These are phyloP conservation scores for Chymomyza procnemis DNA, from an alignment of 2,888 invertebrate genomes.

Conservation along the genomic window DNA sequence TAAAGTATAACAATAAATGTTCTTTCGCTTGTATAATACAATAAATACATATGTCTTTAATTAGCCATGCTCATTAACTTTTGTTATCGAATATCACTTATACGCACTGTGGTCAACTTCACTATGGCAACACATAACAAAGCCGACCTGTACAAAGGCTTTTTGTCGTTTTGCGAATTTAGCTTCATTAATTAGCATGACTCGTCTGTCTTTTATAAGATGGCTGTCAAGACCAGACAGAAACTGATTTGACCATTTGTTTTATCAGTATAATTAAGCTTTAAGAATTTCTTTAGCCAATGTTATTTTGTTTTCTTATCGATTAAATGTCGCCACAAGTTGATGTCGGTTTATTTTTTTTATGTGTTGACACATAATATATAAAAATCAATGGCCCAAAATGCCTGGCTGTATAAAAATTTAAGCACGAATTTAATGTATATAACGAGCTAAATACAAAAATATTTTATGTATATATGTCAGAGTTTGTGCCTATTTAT, in stretches of 20 bases:
- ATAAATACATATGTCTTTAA: background rate
- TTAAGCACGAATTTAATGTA: conserved; percentile 24
- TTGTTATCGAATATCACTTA: background rate
- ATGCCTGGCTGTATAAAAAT: conserved; percentile 8
- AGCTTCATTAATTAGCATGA: conserved; percentile 41
- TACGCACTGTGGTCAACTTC: background rate
- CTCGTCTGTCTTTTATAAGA: conserved; percentile 29
- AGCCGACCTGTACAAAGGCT: background rate
- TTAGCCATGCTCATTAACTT: background rate
- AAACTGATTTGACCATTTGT: conserved; percentile 27
- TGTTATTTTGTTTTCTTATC: background rate
- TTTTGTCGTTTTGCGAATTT: conserved; percentile 31
- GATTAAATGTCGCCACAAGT: background rate
- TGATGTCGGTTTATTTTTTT: background rate
- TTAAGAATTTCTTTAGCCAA: background rate
- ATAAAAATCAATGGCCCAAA: conserved; percentile 27
- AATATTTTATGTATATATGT: background rate
- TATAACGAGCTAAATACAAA: conserved; percentile 15
- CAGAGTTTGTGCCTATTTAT: conserved; percentile 33
- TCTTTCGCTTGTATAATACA: background rate
- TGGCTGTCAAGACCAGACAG: conserved; percentile 21
- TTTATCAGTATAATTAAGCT: background rate
- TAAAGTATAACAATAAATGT: background rate
- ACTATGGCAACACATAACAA: background rate
- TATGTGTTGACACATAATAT: background rate